Evolutionary conservation across 2,113 vertebrate species (phyloP).

Genomic region (Casuarius casuarius): DNA sequence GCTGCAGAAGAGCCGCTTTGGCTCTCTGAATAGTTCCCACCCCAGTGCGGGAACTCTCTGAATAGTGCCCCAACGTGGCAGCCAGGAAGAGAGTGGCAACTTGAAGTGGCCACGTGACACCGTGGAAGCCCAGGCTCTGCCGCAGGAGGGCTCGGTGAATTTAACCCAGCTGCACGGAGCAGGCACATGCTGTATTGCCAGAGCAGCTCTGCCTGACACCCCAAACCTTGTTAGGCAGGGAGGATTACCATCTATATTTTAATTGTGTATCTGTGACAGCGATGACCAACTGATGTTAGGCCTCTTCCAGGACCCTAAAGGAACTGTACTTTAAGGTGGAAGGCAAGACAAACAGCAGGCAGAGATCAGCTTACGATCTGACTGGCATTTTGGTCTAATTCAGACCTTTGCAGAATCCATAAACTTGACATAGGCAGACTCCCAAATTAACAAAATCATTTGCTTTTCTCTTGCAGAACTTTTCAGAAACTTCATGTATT

Average conservation of each 20-base stretch:
- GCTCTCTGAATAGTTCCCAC: background rate
- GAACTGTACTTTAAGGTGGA: background rate
- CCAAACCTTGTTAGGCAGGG: background rate
- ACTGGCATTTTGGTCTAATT: background rate
- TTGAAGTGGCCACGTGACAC: too few species aligned
- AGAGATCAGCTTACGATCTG: background rate
- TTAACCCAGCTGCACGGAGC: background rate
- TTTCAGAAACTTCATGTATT: background rate
- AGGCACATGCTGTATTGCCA: accelerated
- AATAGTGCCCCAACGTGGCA: background rate
- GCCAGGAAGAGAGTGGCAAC: background rate
- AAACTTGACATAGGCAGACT: background rate
- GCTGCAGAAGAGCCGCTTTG: background rate
- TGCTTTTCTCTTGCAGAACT: background rate
- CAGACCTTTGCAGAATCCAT: background rate
- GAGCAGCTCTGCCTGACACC: background rate
- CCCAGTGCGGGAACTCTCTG: too few species aligned
- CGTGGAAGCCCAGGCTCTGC: background rate
- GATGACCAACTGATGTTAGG: background rate
- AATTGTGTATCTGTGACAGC: background rate
- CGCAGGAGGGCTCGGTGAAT: accelerated
- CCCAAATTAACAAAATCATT: background rate
- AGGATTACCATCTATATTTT: background rate
- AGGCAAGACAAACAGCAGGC: background rate
- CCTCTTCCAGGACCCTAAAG: background rate